Conservation (phyloP, 2,113 vertebrate species). For the Prochilodus magdalenae region DNA sequence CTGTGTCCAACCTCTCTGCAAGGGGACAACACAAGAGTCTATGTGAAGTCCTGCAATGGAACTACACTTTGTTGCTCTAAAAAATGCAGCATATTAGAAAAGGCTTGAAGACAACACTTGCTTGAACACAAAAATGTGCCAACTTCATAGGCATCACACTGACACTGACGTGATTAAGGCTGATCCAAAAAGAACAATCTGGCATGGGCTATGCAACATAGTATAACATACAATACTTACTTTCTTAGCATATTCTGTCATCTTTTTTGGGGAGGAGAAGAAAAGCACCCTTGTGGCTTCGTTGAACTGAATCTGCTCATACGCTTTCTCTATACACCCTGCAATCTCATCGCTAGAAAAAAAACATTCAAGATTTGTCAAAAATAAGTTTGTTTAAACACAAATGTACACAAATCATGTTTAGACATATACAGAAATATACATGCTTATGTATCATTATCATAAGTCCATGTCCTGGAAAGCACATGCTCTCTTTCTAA, state of each 20-base stretch:
- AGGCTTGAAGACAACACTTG: too few species aligned
- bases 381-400: too few species aligned
- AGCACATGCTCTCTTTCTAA: too few species aligned
- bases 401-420: too few species aligned
- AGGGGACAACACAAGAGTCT: constrained; percentile 15
- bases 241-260: constrained; percentile 94
- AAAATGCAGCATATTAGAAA: not conserved
- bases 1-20: constrained; percentile 89
- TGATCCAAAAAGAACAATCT: not conserved
- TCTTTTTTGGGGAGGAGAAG: constrained; percentile 90
- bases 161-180: too few species aligned
- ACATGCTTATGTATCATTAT: too few species aligned
- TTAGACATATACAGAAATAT: too few species aligned
- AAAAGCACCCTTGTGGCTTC: constrained; percentile 91
- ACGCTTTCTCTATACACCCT: constrained; percentile 93
- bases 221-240: too few species aligned
- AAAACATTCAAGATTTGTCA: not conserved
- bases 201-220: not conserved
- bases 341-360: constrained; percentile 88
- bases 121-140: too few species aligned
- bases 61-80: not conserved
- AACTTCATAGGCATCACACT: too few species aligned
- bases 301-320: constrained; percentile 89
- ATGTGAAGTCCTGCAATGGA: not conserved
- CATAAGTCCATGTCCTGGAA: too few species aligned